Percentiles rank a stretch among this genome's conserved stretches.
Conservation (phyloP, 2,797 vertebrate species). For the Pteronotus mesoamericanus region DNA sequence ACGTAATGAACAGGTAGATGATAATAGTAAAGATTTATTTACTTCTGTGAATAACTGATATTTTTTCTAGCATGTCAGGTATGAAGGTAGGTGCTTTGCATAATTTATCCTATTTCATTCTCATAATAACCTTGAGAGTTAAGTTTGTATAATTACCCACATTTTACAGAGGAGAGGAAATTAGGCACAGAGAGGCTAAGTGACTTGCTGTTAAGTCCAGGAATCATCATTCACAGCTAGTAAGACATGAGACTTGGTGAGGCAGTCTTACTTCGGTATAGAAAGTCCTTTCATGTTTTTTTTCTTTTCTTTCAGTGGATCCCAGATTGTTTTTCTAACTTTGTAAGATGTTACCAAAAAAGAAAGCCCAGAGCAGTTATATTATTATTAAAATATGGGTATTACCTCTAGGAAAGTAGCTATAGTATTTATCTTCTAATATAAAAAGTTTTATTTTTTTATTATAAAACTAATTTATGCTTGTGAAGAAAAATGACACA, state of each 20-base stretch:
- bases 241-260: background rate
- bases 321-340: background rate
- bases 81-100: background rate
- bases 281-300: background rate
- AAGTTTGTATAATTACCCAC: background rate
- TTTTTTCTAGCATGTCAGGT: background rate
- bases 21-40: background rate
- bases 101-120: background rate
- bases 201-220: background rate
- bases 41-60: background rate
- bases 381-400: conserved; percentile 19
- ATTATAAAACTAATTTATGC: conserved; percentile 16
- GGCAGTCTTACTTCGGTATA: background rate
- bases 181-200: background rate
- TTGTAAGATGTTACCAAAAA: background rate
- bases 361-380: background rate
- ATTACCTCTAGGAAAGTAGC: background rate
- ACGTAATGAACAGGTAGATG: background rate
- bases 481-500: conserved; percentile 1
- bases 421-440: conserved; percentile 31
- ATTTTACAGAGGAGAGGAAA: background rate
- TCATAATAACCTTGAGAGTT: background rate
- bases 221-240: background rate
- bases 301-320: background rate
- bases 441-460: conserved; percentile 20